Conservation (phyloP, 2,888 invertebrate species). For the Schizaphis graminum region DNA sequence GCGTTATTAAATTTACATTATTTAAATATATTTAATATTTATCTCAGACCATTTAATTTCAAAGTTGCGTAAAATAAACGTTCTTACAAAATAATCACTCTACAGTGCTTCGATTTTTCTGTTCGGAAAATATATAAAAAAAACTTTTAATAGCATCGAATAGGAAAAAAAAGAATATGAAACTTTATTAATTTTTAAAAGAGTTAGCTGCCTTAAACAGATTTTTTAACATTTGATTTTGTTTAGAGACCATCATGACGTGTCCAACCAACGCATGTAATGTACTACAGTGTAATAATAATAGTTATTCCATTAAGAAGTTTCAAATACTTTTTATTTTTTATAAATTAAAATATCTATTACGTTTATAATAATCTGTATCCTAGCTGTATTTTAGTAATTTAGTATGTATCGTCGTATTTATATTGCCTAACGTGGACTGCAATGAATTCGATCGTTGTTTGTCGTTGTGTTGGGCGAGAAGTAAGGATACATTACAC, state of each 20-base stretch:
- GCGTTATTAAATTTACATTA: not conserved
- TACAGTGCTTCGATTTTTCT: not conserved
- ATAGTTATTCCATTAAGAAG: not conserved
- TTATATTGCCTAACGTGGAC: not conserved
- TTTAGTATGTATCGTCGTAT: not conserved
- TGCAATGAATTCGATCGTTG: no score
- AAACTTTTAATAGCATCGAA: not conserved
- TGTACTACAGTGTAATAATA: not conserved
- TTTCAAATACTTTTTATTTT: not conserved
- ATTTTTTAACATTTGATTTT: conserved; percentile 2
- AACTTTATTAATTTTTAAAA: not conserved
- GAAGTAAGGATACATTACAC: no score
- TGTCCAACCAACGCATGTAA: not conserved
- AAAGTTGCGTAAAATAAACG: not conserved
- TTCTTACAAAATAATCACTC: not conserved
- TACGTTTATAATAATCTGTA: not conserved
- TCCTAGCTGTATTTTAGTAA: not conserved
- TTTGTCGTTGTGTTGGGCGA: no score
- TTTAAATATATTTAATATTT: not conserved
- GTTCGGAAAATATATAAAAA: not conserved
- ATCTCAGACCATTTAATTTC: not conserved
- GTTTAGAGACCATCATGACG: not conserved
- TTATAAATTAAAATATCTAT: not conserved
- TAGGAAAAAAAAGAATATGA: not conserved
- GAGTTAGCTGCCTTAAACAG: not conserved